These are phyloP conservation scores for Tyto alba DNA, from an alignment of 2,113 vertebrate species.

Conservation along the genomic window DNA sequence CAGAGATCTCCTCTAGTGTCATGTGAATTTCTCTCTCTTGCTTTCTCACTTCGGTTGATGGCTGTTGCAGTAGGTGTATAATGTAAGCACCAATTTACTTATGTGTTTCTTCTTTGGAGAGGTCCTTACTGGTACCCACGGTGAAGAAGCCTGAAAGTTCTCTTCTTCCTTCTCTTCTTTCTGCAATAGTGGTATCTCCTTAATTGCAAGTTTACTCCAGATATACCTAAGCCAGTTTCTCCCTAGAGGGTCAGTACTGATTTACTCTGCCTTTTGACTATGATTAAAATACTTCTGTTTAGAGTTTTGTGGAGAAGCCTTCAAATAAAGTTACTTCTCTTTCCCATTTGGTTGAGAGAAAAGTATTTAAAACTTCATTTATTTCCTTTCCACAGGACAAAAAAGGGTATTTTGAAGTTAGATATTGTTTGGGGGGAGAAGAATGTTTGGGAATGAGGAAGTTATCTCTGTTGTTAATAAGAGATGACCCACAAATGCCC, in stretches of 20 bases:
- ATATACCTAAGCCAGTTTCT: neutral
- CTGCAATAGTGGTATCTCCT: neutral
- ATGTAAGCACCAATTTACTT: neutral
- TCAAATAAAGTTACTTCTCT: neutral
- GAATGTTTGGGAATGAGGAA: neutral
- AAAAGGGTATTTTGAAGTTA: neutral
- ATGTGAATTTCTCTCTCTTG: neutral
- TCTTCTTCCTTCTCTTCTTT: neutral
- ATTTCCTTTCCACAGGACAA: neutral
- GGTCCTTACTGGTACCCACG: neutral
- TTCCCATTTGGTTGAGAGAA: neutral
- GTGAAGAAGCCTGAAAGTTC: neutral
- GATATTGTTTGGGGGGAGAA: neutral
- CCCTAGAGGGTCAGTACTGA: neutral
- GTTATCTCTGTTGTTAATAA: neutral
- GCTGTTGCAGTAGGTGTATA: neutral
- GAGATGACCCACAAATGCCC: neutral
- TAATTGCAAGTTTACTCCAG: neutral
- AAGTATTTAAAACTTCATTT: neutral
- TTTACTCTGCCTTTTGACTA: neutral
- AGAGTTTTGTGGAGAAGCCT: neutral
- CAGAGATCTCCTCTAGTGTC: neutral
- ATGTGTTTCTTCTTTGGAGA: neutral
- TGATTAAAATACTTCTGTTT: neutral
- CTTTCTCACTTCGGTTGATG: neutral